phyloP scores from a whole-genome alignment of 2,888 invertebrate genomes.

The Trachelus iudaicus region DNA sequence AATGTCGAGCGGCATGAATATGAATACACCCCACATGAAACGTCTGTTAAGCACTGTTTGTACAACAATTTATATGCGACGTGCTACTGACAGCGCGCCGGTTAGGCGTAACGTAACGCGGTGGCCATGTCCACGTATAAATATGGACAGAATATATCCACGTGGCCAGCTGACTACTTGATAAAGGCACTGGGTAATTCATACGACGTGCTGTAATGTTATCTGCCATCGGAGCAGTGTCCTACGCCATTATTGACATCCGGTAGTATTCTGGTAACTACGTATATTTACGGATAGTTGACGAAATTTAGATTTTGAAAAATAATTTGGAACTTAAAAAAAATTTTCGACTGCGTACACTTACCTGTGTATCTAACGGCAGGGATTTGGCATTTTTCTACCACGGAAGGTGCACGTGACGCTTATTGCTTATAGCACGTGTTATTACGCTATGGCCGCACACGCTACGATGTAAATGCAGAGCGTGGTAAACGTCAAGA shows the following conservation, averaged over 20 bases:
- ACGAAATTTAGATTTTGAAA: neutral
- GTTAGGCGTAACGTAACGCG: slow-evolving; percentile 23
- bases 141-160: slow-evolving; percentile 24
- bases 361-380: neutral
- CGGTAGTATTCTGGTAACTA: neutral
- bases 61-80: slow-evolving; percentile 20
- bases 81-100: slow-evolving; percentile 22
- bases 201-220: neutral
- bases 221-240: neutral
- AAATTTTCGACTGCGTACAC: neutral
- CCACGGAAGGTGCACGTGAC: neutral
- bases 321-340: too few relatives aligned
- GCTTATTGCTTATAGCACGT: neutral
- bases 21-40: neutral
- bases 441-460: neutral
- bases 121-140: slow-evolving; percentile 27
- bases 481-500: neutral
- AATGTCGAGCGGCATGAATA: neutral
- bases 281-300: neutral
- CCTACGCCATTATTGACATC: neutral
- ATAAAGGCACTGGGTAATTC: slow-evolving; percentile 24
- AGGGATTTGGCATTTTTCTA: neutral
- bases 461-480: neutral
- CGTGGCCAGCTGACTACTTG: slow-evolving; percentile 22
- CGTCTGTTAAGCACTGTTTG: neutral